Evolutionary conservation across 1,140 invertebrate genomes (phyloP), one percentile per base, ranked within the genome.

Genomic region (Zaprionus capensis): DNA sequence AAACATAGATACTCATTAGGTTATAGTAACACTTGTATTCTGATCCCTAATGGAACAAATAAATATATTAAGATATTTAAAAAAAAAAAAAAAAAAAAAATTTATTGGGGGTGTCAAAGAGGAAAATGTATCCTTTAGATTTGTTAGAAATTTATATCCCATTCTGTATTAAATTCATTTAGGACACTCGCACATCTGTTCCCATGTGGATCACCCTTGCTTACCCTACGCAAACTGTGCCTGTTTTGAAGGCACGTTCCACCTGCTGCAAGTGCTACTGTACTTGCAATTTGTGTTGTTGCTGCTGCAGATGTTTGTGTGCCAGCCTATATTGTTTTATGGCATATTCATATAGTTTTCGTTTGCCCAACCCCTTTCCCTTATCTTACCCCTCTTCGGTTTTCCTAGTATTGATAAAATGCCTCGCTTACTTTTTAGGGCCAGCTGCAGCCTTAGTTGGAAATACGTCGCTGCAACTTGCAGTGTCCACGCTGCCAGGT

Each of bases 271-370:
- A 59, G 76, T 74, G 55, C 51, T 70, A 24, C 49, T 41, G 57
- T 66, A 51, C n/a, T 56, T 78, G 63, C 68, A 78, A 58, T 67
- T 76, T 49, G 57, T 76, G 71, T 44, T 73, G 36, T 66, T 82
- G 28, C 36, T 69, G 62, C 34, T 75, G 73, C 73, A 76, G 68
- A 76, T 76, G 73, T 76, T 76, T 53, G 73, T 71, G 36, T 58
- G 63, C 46, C 84, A 84, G 85, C 85, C 84, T 87, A 87, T 87
- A 87, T 87, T 87, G 84, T 87, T 87, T 87, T 87, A 87, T 84
- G 84, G 84, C 84, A 87, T 88, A 87, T 87, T 88, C 85, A 88
- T 88, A 87, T 88, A 84, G 81, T 76, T 84, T 81, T 74, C 77
- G 65, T 69, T 57, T 51, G 28, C 26, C 36, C 41, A 46, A 36